Base-by-base conservation (phyloP, 1,140 invertebrate genomes). In the Pogonomyrmex californicus region DNA sequence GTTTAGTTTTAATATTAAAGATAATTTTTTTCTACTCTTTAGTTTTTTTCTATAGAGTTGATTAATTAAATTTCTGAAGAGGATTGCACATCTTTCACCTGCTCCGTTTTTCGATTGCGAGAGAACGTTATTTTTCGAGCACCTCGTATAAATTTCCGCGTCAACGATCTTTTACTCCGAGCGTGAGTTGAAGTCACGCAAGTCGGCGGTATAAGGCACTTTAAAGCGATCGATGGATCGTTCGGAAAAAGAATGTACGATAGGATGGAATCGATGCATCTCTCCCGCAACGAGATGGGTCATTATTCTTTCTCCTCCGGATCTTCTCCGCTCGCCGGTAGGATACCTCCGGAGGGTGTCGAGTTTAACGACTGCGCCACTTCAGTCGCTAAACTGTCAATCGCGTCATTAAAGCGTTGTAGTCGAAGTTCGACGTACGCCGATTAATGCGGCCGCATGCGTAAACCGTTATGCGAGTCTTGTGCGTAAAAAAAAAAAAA, bases 361-460 rank as follows among this genome's bases (percentile, higher is more conserved):
- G 82, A 41, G 79, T 90, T 90, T 81, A 90, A 87, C 51, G 58
- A 89, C 86, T 87, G 63, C 88, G 60, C 85, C 88, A 89, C 85
- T 90, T 86, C 49, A 87, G 47, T 71, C 79, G 38, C 88, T 75
- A 54, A 70, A 75, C 85, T 85, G 86, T 85, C 89, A 78, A 58
- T 87, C 79, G 38, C 56, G 62, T 58, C 86, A 76, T 90, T 90
- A 87, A 86, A 38, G 66, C 78, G 75, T 77, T 87, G 78, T 71
- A 83, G 78, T 85, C 87, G 70, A 73, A 73, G 68, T 75, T 85
- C 44, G 41, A 73, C 38, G 71, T 89, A 83, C 49, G 56, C 77
- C 75, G 78, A 85, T 90, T 79, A 85, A 76, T 76, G 78, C 62
- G 66, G n/a, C 65, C 83, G 23, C 49, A 62, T 38, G 44, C 44